phyloP scores from a whole-genome alignment of 1,140 invertebrate species.

The Brachionus manjavacas region DNA sequence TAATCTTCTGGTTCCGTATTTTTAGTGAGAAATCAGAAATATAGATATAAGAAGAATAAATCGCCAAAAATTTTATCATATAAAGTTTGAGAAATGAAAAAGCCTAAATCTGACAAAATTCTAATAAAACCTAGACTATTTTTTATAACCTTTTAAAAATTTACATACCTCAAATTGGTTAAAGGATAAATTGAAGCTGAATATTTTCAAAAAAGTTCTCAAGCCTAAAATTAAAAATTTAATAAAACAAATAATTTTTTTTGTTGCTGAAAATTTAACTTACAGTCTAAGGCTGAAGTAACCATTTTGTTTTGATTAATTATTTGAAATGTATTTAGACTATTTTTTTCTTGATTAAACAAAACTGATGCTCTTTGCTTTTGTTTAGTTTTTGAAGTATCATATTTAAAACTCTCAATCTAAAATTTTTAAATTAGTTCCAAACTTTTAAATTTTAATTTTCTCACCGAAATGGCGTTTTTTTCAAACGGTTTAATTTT shows the following conservation, averaged over 20 bases:
- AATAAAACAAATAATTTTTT: background rate
- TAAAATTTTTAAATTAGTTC: background rate
- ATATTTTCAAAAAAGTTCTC: background rate
- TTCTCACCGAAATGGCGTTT: background rate
- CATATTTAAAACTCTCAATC: background rate
- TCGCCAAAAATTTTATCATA: no score
- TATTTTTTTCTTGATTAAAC: background rate
- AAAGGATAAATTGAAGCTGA: constrained; percentile 19
- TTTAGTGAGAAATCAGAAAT: no score
- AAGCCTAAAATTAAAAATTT: background rate
- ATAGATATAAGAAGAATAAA: no score
- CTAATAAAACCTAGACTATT: no score
- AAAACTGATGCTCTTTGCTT: background rate
- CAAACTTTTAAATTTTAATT: background rate
- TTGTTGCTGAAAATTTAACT: background rate
- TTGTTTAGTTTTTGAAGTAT: background rate
- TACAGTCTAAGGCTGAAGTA: background rate
- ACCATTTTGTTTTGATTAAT: background rate
- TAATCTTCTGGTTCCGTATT: no score
- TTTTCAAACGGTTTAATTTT: constrained; percentile 9
- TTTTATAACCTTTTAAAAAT: no score
- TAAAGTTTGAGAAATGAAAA: no score
- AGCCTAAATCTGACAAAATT: no score
- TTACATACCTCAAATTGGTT: background rate
- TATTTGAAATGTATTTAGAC: background rate